A percentile compares a stretch with the other conserved stretches of the same genome.
Evolutionary conservation across 1,140 invertebrate species (phyloP).

Genomic region (Scylla paramamosain): DNA sequence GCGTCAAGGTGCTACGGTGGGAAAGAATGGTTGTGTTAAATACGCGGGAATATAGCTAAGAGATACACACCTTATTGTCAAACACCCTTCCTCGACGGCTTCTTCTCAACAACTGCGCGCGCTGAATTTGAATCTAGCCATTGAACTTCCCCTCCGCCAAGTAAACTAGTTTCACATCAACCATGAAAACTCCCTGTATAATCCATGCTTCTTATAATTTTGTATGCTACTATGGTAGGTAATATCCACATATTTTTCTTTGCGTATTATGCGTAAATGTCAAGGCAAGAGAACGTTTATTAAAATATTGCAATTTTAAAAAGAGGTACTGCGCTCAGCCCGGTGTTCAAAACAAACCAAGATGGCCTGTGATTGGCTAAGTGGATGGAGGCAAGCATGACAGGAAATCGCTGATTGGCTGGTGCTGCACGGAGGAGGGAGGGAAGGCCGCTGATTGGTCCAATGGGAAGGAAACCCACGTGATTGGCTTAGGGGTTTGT

Average conservation of each 20-base stretch:
- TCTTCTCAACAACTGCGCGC: background rate
- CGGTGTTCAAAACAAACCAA: background rate
- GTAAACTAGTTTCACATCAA: background rate
- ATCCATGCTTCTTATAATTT: too few relatives aligned
- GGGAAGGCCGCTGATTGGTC: background rate
- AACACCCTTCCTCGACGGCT: background rate
- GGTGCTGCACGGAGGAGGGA: background rate
- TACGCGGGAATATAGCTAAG: background rate
- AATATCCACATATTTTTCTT: too few relatives aligned
- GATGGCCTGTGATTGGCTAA: background rate
- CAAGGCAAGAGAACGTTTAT: too few relatives aligned
- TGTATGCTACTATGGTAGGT: too few relatives aligned
- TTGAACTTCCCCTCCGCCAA: background rate
- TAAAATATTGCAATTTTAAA: too few relatives aligned
- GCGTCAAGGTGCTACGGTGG: too few relatives aligned
- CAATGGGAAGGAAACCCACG: background rate
- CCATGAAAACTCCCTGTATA: background rate
- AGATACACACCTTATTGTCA: background rate
- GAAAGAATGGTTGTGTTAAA: background rate
- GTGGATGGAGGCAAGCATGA: too few relatives aligned
- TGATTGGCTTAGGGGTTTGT: background rate
- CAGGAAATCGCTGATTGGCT: too few relatives aligned
- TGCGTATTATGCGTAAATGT: too few relatives aligned
- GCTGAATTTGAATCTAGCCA: background rate
- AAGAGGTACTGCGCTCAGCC: too few relatives aligned